These are phyloP conservation scores for Metopia argyrocephala DNA, from an alignment of 2,888 invertebrate genomes.

Conservation along the genomic window DNA sequence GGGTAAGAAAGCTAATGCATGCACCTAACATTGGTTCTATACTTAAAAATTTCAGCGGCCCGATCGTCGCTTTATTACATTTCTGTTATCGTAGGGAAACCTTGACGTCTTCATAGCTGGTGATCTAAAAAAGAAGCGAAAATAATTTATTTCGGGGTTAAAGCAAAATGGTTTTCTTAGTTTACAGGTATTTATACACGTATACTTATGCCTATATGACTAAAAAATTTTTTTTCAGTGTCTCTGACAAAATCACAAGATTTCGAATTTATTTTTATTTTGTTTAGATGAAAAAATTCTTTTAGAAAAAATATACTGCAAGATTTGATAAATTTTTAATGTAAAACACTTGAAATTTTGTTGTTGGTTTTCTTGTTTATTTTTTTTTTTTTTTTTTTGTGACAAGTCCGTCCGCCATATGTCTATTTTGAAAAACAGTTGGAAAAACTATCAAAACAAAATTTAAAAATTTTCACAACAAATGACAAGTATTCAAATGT, in stretches of 20 bases:
- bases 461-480: constrained; percentile 52
- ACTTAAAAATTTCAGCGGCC: no score
- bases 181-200: no score
- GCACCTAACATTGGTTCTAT: no score
- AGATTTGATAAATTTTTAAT: constrained; percentile 30
- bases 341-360: constrained; percentile 56
- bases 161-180: no score
- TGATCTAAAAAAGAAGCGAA: no score
- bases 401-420: background rate
- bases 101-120: no score
- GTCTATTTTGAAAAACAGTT: constrained; percentile 8
- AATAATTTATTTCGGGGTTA: no score
- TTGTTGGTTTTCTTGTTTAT: background rate
- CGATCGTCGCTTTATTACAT: no score
- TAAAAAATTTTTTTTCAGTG: constrained; percentile 23
- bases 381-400: background rate
- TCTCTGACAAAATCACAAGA: background rate
- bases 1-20: no score
- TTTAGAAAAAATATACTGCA: constrained; percentile 21
- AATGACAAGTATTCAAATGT: constrained; percentile 55
- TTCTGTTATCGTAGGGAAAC: no score
- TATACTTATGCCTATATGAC: no score
- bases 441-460: constrained; percentile 48
- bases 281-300: background rate
- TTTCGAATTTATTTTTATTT: background rate